phyloP scores from a whole-genome alignment of 1,140 invertebrate genomes.

The Tetramorium parvispinum region DNA sequence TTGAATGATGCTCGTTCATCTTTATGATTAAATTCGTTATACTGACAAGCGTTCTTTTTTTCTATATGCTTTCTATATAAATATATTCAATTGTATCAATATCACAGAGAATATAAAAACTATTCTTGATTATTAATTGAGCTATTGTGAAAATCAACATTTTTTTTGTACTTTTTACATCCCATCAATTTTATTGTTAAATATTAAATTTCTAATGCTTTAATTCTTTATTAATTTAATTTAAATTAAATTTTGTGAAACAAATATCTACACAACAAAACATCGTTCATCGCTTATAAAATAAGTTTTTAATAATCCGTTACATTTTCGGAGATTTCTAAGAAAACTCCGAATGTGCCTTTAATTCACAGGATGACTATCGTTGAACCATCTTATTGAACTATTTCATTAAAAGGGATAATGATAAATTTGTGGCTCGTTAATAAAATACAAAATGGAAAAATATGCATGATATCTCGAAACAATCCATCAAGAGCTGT shows the following conservation, averaged over 20 bases:
- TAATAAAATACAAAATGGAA: conserved; percentile 49
- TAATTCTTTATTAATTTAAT: neutral
- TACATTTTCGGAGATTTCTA: neutral
- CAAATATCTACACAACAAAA: neutral
- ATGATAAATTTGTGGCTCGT: conserved; percentile 72
- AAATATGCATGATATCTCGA: neutral
- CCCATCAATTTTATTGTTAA: neutral
- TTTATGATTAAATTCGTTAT: conserved; percentile 4
- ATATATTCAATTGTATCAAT: neutral
- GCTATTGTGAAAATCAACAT: neutral
- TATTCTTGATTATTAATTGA: neutral
- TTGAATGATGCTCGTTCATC: conserved; percentile 10
- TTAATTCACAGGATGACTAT: conserved; percentile 41
- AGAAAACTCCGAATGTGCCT: neutral
- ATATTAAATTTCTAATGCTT: neutral
- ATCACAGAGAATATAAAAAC: neutral
- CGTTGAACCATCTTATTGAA: conserved; percentile 60
- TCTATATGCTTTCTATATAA: neutral
- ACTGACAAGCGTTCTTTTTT: neutral
- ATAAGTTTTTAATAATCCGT: neutral
- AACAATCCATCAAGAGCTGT: conserved; percentile 53
- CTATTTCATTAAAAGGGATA: conserved; percentile 56
- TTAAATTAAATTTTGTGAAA: neutral
- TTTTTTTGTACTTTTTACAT: neutral
- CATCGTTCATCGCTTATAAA: neutral